These are phyloP conservation scores for Colistium nudipinnis DNA, from an alignment of 2,113 vertebrate species.

Conservation along the genomic window DNA sequence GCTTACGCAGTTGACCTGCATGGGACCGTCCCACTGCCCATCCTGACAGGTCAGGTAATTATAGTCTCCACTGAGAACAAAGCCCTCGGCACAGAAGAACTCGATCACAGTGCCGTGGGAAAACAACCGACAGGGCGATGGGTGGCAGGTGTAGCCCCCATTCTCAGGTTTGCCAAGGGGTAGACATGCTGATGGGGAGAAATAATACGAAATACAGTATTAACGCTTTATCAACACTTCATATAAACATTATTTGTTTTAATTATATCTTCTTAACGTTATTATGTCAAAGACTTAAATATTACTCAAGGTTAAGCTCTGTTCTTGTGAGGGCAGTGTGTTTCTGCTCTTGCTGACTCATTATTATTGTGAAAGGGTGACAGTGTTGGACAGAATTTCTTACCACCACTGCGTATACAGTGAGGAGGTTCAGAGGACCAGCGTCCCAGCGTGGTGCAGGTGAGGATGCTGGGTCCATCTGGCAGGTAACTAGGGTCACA, in stretches of 20 bases:
- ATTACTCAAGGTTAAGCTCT: neutral
- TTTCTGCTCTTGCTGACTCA: neutral
- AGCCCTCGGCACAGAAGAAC: conserved; percentile 94
- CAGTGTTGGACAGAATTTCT: conserved; percentile 27
- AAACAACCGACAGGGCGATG: conserved; percentile 89
- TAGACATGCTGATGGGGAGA: conserved; percentile 85
- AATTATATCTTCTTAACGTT: too few relatives aligned
- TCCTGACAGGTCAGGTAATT: conserved; percentile 97
- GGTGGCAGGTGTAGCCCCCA: conserved; percentile 94
- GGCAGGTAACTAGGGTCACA: conserved; percentile 81
- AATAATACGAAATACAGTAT: neutral
- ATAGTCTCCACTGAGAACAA: conserved; percentile 92
- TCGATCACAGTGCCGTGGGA: conserved; percentile 93
- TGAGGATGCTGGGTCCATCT: conserved; percentile 79
- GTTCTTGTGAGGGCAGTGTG: neutral
- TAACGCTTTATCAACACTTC: too few relatives aligned
- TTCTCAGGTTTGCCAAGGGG: conserved; percentile 92
- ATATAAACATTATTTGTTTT: too few relatives aligned
- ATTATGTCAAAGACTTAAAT: neutral
- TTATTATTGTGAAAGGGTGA: conserved; percentile 1
- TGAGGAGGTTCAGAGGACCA: conserved; percentile 81
- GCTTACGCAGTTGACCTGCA: conserved; percentile 92
- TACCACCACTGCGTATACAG: conserved; percentile 79
- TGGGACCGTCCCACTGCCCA: conserved; percentile 92
- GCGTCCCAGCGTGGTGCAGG: conserved; percentile 72